Evolutionary conservation across 2,797 vertebrate species (phyloP).

Genomic region (Rhinichthys osculus): DNA sequence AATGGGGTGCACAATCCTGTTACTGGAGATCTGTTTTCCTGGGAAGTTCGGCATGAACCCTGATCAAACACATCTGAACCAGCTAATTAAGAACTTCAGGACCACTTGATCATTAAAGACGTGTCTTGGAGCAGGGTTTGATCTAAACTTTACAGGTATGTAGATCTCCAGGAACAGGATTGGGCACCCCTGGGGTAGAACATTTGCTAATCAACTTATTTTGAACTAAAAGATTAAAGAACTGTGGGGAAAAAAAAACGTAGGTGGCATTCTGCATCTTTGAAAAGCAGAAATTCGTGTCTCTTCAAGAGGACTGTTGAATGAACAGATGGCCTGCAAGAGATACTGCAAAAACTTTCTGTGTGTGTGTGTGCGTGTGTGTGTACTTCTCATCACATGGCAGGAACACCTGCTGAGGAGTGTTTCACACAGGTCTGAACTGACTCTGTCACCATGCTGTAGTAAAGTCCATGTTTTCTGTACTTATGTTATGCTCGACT

Average conservation of each 20-base stretch:
- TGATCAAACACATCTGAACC: neutral
- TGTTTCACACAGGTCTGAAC: constrained; percentile 51
- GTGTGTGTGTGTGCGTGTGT: constrained; percentile 19
- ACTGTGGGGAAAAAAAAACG: constrained; percentile 50
- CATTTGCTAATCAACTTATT: constrained; percentile 37
- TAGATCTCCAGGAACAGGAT: too few species aligned
- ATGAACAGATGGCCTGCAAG: constrained; percentile 71
- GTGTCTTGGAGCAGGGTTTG: neutral
- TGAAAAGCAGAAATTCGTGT: constrained; percentile 68
- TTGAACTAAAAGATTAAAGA: constrained; percentile 43
- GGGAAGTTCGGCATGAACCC: too few species aligned
- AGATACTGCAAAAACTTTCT: constrained; percentile 43
- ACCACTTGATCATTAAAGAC: neutral
- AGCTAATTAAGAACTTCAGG: neutral
- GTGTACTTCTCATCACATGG: constrained; percentile 11
- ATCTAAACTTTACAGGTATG: too few species aligned
- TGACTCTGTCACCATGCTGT: constrained; percentile 37
- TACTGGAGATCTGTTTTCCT: neutral
- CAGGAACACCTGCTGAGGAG: constrained; percentile 45
- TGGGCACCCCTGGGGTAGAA: neutral
- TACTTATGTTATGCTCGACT: neutral
- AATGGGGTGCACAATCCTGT: neutral
- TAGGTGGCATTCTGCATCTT: constrained; percentile 65
- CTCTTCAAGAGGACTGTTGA: constrained; percentile 61
- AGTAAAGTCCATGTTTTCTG: neutral